Base-by-base conservation (phyloP, 1,140 invertebrate genomes). In the Triops longicaudatus region DNA sequence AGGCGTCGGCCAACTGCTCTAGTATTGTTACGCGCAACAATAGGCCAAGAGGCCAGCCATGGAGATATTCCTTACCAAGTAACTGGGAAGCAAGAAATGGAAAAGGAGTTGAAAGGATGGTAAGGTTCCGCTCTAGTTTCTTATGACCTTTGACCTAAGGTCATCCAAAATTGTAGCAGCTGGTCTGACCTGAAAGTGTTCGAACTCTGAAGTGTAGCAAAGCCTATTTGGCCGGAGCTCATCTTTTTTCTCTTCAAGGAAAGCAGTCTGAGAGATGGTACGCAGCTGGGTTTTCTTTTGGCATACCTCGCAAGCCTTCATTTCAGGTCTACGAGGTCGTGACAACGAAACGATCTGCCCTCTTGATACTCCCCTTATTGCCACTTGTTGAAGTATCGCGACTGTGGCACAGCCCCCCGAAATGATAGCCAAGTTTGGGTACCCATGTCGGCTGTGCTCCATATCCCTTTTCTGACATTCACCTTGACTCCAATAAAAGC, bases 81-180 rank as follows among this genome's bases (percentile, higher is more conserved):
- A 63, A 63, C 14, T 17, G 50, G 10, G 50, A 22, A 63, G 50
- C 50, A 63, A 63, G 50, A 22, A 17, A 63, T 63, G 22, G 22
- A 14, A 9, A 63, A 63, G 50, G 7, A 63, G 50, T 22, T 9
- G 22, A 5, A 22, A 63, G 17, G 17, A 63, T 6, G 14, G 50
- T 5, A 22, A 22, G n/a, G 50, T 63, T 22, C 22, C 22, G 50
- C 50, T 63, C 50, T 22, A 22, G 22, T 63, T 63, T 63, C 50
- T 14, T 5, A 6, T 17, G 50, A 63, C 50, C 50, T 63, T 63
- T 63, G 50, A 63, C 50, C 50, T 63, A 22, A 14, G 50, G n/a
- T 63, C 50, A 63, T 2, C 50, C 50, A 63, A 63, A 63, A 63
- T 9, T 63, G 50, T 63, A 63, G 50, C 50, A 63, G 50, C 50